A percentile compares a stretch with the other conserved stretches of the same genome.
phyloP scores from a whole-genome alignment of 2,888 invertebrate genomes.

The Octonoba sinensis region DNA sequence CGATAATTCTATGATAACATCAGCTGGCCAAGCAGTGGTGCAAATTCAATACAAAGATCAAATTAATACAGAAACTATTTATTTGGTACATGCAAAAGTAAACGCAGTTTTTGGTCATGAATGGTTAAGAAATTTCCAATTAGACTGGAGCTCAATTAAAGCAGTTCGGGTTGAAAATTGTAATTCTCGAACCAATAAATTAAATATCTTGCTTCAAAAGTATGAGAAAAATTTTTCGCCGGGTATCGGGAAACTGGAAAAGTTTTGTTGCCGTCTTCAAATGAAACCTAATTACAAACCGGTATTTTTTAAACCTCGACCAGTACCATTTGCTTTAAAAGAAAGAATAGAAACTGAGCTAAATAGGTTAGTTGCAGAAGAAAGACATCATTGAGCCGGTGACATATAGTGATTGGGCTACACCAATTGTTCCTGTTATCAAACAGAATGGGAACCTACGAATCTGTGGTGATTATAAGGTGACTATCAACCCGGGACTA shows the following conservation, averaged over 20 bases:
- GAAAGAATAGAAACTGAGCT: conserved; percentile 42
- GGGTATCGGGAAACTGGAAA: conserved; percentile 42
- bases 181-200: conserved; percentile 48
- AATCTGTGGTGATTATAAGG: conserved; percentile 67
- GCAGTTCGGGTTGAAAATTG: conserved; percentile 37
- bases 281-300: conserved; percentile 43
- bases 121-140: conserved; percentile 48
- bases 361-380: conserved; percentile 31
- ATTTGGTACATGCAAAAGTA: conserved; percentile 47
- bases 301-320: conserved; percentile 46
- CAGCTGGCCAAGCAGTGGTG: conserved; percentile 50
- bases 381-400: conserved; percentile 38
- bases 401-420: conserved; percentile 38
- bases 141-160: conserved; percentile 47
- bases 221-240: conserved; percentile 37
- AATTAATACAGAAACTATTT: conserved; percentile 41
- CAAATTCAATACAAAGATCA: conserved; percentile 44
- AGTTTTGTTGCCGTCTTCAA: conserved; percentile 40
- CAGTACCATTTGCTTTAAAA: conserved; percentile 44
- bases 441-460: conserved; percentile 51
- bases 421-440: conserved; percentile 40
- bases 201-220: conserved; percentile 47
- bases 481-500: conserved; percentile 67
- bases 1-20: conserved; percentile 48
- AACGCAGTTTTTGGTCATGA: conserved; percentile 45